Percentiles rank a stretch among this genome's conserved stretches.
Evolutionary conservation across 2,888 invertebrate genomes (phyloP).

Genomic region (Protophormia terraenovae): DNA sequence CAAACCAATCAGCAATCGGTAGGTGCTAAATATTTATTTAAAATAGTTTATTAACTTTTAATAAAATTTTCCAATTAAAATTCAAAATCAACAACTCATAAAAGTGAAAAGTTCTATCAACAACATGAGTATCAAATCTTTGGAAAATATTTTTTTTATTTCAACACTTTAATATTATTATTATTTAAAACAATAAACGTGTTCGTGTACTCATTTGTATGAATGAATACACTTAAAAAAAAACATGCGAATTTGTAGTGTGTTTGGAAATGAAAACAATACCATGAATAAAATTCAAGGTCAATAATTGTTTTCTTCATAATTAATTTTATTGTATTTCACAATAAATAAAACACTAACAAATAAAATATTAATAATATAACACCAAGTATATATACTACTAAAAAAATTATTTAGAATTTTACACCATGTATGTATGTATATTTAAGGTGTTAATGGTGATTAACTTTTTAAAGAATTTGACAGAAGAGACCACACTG

Average conservation of each 20-base stretch:
- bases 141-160: not conserved
- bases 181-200: slow-evolving; percentile 5
- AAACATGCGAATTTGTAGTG: not conserved
- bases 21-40: slow-evolving; percentile 1
- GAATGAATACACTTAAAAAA: not conserved
- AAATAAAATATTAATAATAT: not conserved
- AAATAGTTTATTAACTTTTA: not conserved
- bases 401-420: not conserved
- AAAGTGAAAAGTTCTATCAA: not conserved
- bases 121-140: not conserved
- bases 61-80: not conserved
- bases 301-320: slow-evolving; percentile 15
- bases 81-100: not conserved
- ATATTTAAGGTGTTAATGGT: not conserved
- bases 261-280: not conserved
- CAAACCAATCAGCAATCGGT: not conserved
- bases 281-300: not conserved
- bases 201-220: not conserved
- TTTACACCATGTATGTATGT: not conserved
- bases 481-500: not conserved
- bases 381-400: not conserved
- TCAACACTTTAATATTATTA: not conserved
- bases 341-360: slow-evolving; percentile 6
- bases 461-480: not conserved
- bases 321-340: slow-evolving; percentile 34